Base-by-base conservation (phyloP, 2,888 invertebrate genomes). In the Caenorhabditis virilis region DNA sequence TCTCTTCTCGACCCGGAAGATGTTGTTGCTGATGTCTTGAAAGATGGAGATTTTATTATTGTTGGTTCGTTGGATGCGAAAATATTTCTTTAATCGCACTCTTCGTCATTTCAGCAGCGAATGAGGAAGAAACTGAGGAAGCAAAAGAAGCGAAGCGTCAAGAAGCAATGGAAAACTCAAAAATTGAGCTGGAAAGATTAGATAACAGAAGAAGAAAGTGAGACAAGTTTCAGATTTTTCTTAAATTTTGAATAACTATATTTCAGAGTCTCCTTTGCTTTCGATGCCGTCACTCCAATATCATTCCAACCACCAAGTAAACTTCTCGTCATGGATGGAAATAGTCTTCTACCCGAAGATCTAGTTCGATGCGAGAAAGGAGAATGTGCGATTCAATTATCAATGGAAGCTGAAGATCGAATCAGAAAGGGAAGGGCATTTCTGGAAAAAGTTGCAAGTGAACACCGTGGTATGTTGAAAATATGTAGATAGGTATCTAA, bases 41-140 rank as follows among this genome's bases (percentile, higher is more conserved):
- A 88, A 69, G 88, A 88, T 76, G 87, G 88, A 74, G 88, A 88
- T 72, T 88, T 87, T 78, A 86, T 88, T 13, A 86, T 87, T 18
- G 85, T 88, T 27, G 87, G 88, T 88, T 82, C 84, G 85, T 69
- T n/a, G 27, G 2, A 2, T 11, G 26, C 35, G 33, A 20, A 27
- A 47, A 27, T 16, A 45, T 36, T 11, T 38, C 7, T 9, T 38
- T 6, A 6, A 38, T 6, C 6, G 38, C 6, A 16, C 15, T 38
- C 38, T 11, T 9, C 7, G 7, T 6, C 11, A 18, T 50, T 61
- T 18, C 25, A 69, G 69, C 57, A 1, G 65, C 65, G 0, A 56
- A 51, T 25, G 33, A 39, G 1, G 61, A 66, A 20, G 69, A 69
- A 52, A 72, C 69, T 18, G 72, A 72, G 26, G 72, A 66, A 26